Evolutionary conservation across 2,888 invertebrate species (phyloP).

Genomic region (Torymus tubicola): DNA sequence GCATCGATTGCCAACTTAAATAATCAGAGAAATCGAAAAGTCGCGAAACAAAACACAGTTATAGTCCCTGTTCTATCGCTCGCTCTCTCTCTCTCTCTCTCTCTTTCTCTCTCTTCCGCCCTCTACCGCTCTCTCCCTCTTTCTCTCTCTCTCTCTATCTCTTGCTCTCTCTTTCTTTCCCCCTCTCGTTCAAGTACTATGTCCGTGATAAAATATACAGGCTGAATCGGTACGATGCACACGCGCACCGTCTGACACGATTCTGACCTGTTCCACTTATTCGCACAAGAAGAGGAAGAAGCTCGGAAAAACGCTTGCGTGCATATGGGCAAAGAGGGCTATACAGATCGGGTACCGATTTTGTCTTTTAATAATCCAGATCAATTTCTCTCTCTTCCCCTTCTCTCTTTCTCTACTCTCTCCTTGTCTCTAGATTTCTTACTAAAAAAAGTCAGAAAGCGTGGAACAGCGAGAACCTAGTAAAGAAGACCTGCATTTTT

Average conservation of each 20-base stretch:
- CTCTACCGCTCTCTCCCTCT: not conserved
- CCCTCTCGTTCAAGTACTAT: not conserved
- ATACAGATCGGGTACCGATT: not conserved
- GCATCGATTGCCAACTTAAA: conserved; percentile 51
- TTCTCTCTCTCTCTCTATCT: not conserved
- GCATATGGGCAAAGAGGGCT: not conserved
- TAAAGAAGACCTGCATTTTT: no score
- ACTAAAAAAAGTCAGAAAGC: no score
- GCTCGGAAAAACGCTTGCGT: not conserved
- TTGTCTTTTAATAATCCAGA: conserved; percentile 28
- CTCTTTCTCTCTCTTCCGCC: not conserved
- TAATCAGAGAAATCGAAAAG: conserved; percentile 49
- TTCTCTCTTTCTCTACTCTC: no score
- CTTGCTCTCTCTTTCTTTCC: not conserved
- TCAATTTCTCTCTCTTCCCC: not conserved
- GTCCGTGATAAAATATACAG: conserved; percentile 56
- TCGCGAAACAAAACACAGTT: conserved; percentile 11
- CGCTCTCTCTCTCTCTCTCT: conserved; percentile 8
- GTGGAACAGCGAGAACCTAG: no score
- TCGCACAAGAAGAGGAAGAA: conserved; percentile 4
- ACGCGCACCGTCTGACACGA: conserved; percentile 49
- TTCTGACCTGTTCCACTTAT: conserved; percentile 58
- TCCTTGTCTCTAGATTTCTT: no score
- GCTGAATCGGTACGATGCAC: conserved; percentile 11
- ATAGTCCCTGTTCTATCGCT: conserved; percentile 11